Evolutionary conservation across 30 jellyfish, hydroid and myxozoan species (phyloP).

Genomic region (Turritopsis rubra): DNA sequence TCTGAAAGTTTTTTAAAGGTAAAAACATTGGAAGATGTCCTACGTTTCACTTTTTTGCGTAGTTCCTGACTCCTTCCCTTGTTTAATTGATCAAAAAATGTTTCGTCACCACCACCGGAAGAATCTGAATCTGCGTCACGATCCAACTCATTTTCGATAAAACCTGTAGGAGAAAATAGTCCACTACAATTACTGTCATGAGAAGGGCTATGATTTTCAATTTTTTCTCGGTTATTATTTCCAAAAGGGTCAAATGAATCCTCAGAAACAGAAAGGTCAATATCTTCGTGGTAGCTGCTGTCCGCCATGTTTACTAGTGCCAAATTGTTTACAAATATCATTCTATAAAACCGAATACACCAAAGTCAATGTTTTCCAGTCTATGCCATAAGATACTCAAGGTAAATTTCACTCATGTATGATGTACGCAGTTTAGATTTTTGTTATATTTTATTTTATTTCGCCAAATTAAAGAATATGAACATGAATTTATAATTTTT

Average conservation of each 20-base stretch:
- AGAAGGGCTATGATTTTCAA: background rate
- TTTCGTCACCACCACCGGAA: slow-evolving; percentile 15
- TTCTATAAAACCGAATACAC: background rate
- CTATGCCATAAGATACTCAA: no score
- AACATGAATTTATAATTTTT: no score
- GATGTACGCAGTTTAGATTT: no score
- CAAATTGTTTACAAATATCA: background rate
- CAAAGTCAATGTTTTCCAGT: background rate
- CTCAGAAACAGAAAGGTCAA: background rate
- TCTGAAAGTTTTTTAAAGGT: slow-evolving; percentile 9
- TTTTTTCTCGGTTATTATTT: background rate
- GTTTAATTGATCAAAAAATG: background rate
- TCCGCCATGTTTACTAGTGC: background rate
- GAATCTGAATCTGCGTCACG: slow-evolving; percentile 30
- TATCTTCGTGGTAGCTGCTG: background rate
- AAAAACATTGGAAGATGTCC: slow-evolving; percentile 25
- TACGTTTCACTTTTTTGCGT: background rate
- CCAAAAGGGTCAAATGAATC: background rate
- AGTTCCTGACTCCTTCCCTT: background rate
- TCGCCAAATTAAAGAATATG: no score
- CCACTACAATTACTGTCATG: slow-evolving; percentile 18
- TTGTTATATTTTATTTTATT: no score
- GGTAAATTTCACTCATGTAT: no score
- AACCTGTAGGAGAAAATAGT: background rate
- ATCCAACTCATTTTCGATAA: slow-evolving; percentile 5